A percentile compares a stretch with the other conserved stretches of the same genome.
phyloP scores from a whole-genome alignment of 2,888 invertebrate species.

The Parasteatoda lunata region DNA sequence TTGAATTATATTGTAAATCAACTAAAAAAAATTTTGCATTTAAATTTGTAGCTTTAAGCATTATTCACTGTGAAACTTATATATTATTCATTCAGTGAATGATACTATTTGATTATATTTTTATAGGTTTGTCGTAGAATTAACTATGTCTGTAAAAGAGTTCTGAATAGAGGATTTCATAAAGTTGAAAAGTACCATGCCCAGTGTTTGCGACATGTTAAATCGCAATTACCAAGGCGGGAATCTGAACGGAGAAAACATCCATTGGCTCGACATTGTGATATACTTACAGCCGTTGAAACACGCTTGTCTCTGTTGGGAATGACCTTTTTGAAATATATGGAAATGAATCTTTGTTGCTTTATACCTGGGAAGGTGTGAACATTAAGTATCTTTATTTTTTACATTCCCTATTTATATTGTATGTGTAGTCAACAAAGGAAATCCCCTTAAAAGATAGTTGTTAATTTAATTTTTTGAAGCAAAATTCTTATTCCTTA shows the following conservation, averaged over 20 bases:
- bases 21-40: neutral
- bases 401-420: too few relatives aligned
- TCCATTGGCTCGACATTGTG: constrained; percentile 88
- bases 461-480: too few relatives aligned
- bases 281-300: constrained; percentile 91
- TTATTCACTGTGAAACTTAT: neutral
- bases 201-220: constrained; percentile 84
- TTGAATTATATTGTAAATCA: too few relatives aligned
- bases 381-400: neutral
- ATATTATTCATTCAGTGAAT: neutral
- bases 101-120: constrained; percentile 24
- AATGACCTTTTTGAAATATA: constrained; percentile 93
- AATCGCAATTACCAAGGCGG: constrained; percentile 86
- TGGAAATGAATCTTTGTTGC: constrained; percentile 87
- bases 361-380: constrained; percentile 93
- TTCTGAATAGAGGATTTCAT: constrained; percentile 87
- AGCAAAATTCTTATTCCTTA: too few relatives aligned
- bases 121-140: constrained; percentile 85
- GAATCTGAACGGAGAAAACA: constrained; percentile 91
- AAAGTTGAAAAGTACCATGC: constrained; percentile 86
- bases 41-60: neutral
- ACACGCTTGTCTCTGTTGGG: constrained; percentile 92
- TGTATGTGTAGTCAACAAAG: too few relatives aligned
- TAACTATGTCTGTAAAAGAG: constrained; percentile 83
- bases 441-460: too few relatives aligned